Base-by-base conservation (phyloP, 1,140 invertebrate species). In the Sinella curviseta region DNA sequence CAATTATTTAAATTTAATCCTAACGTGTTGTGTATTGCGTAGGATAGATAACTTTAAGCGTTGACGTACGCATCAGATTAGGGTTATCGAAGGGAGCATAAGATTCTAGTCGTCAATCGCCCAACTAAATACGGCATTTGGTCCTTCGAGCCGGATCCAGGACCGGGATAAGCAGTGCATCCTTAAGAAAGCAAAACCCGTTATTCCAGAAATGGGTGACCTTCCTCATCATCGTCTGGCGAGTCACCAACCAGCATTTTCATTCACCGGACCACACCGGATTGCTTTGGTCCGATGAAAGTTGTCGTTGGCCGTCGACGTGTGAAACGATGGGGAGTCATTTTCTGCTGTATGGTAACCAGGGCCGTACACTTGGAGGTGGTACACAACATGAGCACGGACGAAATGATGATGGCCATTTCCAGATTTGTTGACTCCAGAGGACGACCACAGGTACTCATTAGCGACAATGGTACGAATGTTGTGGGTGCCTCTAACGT, bases 241-340 rank as follows among this genome's bases (percentile, higher is more conserved):
- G 3, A 24, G 14, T 14, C 3, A 26, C 3, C 12, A 3, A 3
- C 74, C 31, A 17, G 34, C 14, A n/a, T n/a, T n/a, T n/a, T n/a
- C n/a, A n/a, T n/a, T n/a, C n/a, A n/a, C n/a, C 30, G 55, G 20
- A 17, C 48, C 14, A 35, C 75, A 0, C 79, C 79, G 1, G 78
- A 79, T 77, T 79, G 54, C 54, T 79, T 79, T 60, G 78, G 78
- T 3, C 78, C 78, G 31, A 34, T 79, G 33, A 14, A 55, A 16
- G 78, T 79, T 20, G 26, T 30, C 14, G 78, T 79, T 3, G 39
- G 48, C 20, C 20, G 78, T 2, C 31, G 74, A n/a, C 54, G 8
- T n/a, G 74, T 78, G 54, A 79, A 79, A 31, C 67, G 78, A n/a
- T 79, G 67, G 31, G 78, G 39, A 48, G 39, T 48, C 39, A 16